Percentiles rank a stretch among this genome's conserved stretches.
phyloP scores from a whole-genome alignment of 1,140 invertebrate species.

The Propsilocerus akamusi region DNA sequence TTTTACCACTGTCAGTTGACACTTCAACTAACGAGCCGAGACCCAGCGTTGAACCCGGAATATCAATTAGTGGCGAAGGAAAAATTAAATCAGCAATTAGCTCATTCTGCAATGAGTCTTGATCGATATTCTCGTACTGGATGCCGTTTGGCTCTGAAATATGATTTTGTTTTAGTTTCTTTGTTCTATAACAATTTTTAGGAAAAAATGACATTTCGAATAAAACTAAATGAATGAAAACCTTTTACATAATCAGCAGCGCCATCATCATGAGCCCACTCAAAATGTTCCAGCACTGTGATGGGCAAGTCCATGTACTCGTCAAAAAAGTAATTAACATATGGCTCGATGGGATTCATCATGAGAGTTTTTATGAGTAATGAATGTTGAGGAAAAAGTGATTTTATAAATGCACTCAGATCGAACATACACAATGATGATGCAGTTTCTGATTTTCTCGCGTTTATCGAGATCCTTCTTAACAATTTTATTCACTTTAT shows the following conservation, averaged over 20 bases:
- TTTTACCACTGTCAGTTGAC: conserved; percentile 15
- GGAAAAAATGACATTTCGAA: too few species aligned
- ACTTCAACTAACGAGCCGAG: conserved; percentile 60
- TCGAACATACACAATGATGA: too few species aligned
- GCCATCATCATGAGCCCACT: conserved; percentile 5
- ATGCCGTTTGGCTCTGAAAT: conserved; percentile 5
- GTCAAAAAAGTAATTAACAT: too few species aligned
- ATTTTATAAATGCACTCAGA: too few species aligned
- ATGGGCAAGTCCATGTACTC: conserved; percentile 17
- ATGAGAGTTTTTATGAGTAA: too few species aligned
- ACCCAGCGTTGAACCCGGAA: conserved; percentile 32
- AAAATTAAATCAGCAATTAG: conserved; percentile 3
- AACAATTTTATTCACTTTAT: too few species aligned
- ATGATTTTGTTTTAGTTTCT: too few species aligned
- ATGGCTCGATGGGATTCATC: too few species aligned
- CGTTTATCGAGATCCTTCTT: too few species aligned
- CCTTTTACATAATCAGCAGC: background rate
- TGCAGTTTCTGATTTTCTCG: too few species aligned
- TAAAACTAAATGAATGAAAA: conserved; percentile 6
- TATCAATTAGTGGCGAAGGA: conserved; percentile 9
- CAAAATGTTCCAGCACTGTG: conserved; percentile 19
- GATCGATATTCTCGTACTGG: conserved; percentile 7
- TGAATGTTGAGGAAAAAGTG: too few species aligned
- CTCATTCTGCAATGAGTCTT: conserved; percentile 8
- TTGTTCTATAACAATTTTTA: too few species aligned